Evolutionary conservation across 2,113 vertebrate genomes (phyloP).

Genomic region (cat (Felis catus)): F.catus_Fca126_mat1.0 CM031419.1:215171001-215171500

Average conservation of each 20-base stretch:
- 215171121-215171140: constrained; percentile 73
- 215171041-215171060: constrained; percentile 71
- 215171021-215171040: constrained; percentile 75
- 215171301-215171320: not conserved
- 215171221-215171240: not conserved
- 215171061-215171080: constrained; percentile 76
- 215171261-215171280: fast-evolving
- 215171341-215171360: constrained; percentile 61
- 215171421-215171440: not conserved
- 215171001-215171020: too few relatives aligned
- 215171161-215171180: constrained; percentile 61
- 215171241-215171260: fast-evolving
- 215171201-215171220: fast-evolving
- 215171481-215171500: not conserved
- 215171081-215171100: constrained; percentile 67
- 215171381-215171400: constrained; percentile 75
- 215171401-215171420: constrained; percentile 39
- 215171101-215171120: constrained; percentile 59
- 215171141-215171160: constrained; percentile 62
- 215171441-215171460: fast-evolving
- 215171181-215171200: fast-evolving
- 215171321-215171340: not conserved
- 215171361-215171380: constrained; percentile 73
- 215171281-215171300: too few relatives aligned
- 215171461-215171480: not conserved